Conservation (phyloP, 92 coral and sea anemone genomes). For the Umimayanthus kanabou region DNA sequence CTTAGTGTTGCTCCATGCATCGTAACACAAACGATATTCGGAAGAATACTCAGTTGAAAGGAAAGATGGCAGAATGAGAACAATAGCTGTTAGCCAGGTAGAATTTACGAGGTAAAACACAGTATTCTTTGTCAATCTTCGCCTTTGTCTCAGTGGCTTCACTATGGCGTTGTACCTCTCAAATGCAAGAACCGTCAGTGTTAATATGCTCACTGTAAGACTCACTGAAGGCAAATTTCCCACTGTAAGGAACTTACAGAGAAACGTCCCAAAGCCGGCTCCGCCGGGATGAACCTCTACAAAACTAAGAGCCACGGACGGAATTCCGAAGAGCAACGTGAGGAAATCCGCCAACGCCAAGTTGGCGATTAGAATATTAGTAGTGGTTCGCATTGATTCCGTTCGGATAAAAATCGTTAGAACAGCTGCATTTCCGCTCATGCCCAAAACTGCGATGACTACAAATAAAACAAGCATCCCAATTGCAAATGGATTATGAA, state of each 20-base stretch:
- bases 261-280: conserved; percentile 13
- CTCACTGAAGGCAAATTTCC: conserved; percentile 53
- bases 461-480: neutral
- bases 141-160: conserved; percentile 39
- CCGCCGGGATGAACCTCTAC: conserved; percentile 37
- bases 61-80: conserved; percentile 44
- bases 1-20: conserved; percentile 1
- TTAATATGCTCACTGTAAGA: conserved; percentile 51
- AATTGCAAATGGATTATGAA: neutral
- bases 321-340: conserved; percentile 25
- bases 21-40: conserved; percentile 4
- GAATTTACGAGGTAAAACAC: neutral
- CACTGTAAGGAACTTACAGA: conserved; percentile 50
- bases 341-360: conserved; percentile 30
- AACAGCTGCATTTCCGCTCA: conserved; percentile 6
- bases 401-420: conserved; percentile 22
- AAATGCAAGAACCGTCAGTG: conserved; percentile 47
- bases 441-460: neutral
- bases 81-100: conserved; percentile 27
- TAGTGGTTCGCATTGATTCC: conserved; percentile 32
- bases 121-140: conserved; percentile 34
- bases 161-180: conserved; percentile 64
- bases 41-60: conserved; percentile 42
- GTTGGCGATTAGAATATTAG: conserved; percentile 24
- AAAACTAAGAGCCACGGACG: conserved; percentile 3